Conservation (phyloP, 2,888 invertebrate species). For the Cataglyphis cursor region DNA sequence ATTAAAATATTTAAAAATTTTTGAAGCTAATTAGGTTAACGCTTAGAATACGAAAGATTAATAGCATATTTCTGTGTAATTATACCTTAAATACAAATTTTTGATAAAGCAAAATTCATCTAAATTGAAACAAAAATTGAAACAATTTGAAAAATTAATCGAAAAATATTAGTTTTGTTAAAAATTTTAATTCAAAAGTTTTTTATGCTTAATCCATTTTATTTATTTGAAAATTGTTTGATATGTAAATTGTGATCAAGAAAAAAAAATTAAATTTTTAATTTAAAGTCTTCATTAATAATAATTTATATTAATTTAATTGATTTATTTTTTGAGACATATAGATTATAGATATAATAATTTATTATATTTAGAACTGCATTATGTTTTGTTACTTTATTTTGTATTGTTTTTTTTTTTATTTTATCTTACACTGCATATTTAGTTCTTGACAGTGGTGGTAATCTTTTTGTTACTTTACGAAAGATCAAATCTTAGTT, state of each 20-base stretch:
- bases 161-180: neutral
- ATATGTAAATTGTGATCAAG: neutral
- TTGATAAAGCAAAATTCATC: neutral
- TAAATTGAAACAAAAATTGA: neutral
- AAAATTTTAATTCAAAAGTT: neutral
- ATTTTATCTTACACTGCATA: neutral
- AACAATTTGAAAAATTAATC: neutral
- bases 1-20: neutral
- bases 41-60: neutral
- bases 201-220: neutral
- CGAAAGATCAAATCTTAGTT: slow-evolving; percentile 6
- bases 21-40: neutral
- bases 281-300: neutral
- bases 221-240: neutral
- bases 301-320: slow-evolving; percentile 8
- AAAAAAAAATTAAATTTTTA: neutral
- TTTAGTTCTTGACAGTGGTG: neutral
- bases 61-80: neutral
- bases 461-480: neutral
- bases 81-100: neutral
- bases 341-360: neutral
- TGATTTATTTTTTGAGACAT: neutral
- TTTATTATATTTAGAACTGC: slow-evolving; percentile 1
- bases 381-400: neutral
- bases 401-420: neutral